phyloP scores from a whole-genome alignment of 2,113 vertebrate species.

The Paramormyrops kingsleyae region DNA sequence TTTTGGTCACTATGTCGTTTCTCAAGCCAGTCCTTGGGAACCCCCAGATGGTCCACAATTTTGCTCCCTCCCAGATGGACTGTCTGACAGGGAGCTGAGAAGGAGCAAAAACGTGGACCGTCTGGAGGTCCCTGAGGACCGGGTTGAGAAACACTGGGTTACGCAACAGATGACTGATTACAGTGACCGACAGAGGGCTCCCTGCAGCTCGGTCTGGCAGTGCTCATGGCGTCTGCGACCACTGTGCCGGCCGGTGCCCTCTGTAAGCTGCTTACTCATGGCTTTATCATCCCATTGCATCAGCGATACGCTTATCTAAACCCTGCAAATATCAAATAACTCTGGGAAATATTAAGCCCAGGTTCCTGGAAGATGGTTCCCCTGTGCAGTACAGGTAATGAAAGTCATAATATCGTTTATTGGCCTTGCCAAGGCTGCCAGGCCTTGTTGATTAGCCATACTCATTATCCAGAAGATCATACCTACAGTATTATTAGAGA shows the following conservation, averaged over 20 bases:
- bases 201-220: not conserved
- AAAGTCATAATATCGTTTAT: not conserved
- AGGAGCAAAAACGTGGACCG: not conserved
- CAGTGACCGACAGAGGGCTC: not conserved
- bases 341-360: not conserved
- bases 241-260: not conserved
- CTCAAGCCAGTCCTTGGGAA: not conserved
- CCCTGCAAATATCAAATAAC: not conserved
- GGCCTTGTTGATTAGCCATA: not conserved
- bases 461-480: not conserved
- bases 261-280: not conserved
- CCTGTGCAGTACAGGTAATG: not conserved
- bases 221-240: not conserved
- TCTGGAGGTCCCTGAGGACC: not conserved
- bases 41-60: not conserved
- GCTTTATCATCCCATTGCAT: not conserved
- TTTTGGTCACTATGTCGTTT: not conserved
- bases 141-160: not conserved
- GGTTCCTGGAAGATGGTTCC: not conserved
- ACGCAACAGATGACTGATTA: not conserved
- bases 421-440: not conserved
- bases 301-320: not conserved
- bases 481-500: not conserved
- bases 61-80: not conserved
- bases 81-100: not conserved